Base-by-base conservation (phyloP, 37 sponge, comb jelly and placozoan genomes). In the Dysidea cf. avara region DNA sequence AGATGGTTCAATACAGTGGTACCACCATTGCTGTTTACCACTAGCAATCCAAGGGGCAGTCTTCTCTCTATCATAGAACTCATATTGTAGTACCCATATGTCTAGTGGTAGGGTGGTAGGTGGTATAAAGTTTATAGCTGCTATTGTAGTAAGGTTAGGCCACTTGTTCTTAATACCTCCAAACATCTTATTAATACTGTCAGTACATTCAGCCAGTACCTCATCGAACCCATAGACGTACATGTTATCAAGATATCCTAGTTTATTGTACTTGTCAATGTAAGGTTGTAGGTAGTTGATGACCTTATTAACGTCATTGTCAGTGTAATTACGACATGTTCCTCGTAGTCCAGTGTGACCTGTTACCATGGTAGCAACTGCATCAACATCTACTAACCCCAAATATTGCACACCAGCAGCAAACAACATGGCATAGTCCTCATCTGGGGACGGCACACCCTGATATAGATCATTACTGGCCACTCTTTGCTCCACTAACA, bases 191-290 rank as follows among this genome's bases (percentile, higher is more conserved):
- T 61, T 33, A 18, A 74, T 24, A 30, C 61, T 60, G 18, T 58
- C 46, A 7, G 29, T 18, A 20, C 74, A 74, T 7, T 35, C 25
- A 2, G 61, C 30, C 3, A 25, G 39, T n/a, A 30, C 60, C 30
- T 74, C 74, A 28, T 74, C 74, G 37, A 74, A 74, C 39, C 74
- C 74, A 36, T 74, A 74, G 24, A 74, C 47, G 25, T 50, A 74
- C 32, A 60, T 61, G 60, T 60, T 58, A 0, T 33, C 29, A 22
- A 60, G 35, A 7, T 50, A 17, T 33, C 50, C 50, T 9, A 3
- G n/a, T 18, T 21, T 47, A 12, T 58, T 36, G 58, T 58, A 58
- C 0, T 60, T 20, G 3, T 39, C 40, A 34, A 76, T 66, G 0
- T 53, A 48, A 16, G 77, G 77, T 1, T 52, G 18, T 16, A 76